phyloP scores from a whole-genome alignment of 2,113 vertebrate genomes.

The Odocoileus hemionus region DNA sequence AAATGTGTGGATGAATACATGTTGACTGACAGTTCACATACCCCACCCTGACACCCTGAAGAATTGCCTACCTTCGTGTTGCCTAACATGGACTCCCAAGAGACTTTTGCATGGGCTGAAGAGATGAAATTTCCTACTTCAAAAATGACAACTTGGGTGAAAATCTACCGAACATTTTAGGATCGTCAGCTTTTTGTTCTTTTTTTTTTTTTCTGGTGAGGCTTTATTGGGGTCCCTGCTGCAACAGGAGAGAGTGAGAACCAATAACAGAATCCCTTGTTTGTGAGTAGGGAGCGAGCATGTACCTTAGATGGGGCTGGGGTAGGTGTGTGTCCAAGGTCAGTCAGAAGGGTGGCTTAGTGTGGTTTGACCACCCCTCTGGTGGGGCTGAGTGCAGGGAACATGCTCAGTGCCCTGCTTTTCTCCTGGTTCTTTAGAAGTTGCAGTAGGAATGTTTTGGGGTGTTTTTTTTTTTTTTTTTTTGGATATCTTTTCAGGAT shows the following conservation, averaged over 20 bases:
- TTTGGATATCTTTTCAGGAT: background rate
- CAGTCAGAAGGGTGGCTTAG: background rate
- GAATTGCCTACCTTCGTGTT: background rate
- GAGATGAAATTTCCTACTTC: background rate
- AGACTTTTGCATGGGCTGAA: background rate
- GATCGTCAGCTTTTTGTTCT: background rate
- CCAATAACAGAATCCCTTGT: background rate
- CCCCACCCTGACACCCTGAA: background rate
- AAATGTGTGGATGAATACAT: background rate
- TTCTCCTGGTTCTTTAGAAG: background rate
- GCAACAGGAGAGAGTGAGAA: background rate
- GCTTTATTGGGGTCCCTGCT: background rate
- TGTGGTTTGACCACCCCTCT: background rate
- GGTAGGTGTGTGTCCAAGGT: background rate
- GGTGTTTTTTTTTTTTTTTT: background rate
- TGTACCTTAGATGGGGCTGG: background rate
- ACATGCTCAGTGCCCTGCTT: background rate
- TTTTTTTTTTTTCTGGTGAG: background rate
- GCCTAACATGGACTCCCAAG: background rate
- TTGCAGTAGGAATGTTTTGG: background rate
- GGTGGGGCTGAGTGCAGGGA: background rate
- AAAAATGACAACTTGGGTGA: background rate
- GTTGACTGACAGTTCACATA: background rate
- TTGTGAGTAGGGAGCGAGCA: background rate
- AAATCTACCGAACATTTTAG: background rate